Percentiles rank a stretch among this genome's conserved stretches.
Evolutionary conservation across 2,888 invertebrate genomes (phyloP).

Genomic region (Trisateles emortualis): DNA sequence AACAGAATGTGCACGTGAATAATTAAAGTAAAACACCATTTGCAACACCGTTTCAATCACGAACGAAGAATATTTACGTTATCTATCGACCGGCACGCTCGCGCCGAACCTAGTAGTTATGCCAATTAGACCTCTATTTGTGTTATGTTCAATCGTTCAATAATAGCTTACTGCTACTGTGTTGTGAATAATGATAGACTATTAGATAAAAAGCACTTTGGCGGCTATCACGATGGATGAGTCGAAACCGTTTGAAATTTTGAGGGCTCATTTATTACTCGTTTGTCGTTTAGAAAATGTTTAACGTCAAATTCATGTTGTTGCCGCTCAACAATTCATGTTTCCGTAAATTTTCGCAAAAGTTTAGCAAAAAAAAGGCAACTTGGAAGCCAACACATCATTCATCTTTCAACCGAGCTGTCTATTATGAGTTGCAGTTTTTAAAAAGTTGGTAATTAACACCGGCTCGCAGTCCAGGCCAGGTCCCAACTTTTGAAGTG

Average conservation of each 20-base stretch:
- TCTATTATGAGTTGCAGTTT: conserved; percentile 86
- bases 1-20: conserved; percentile 31
- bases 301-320: conserved; percentile 61
- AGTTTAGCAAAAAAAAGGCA: conserved; percentile 57
- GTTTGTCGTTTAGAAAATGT: conserved; percentile 36
- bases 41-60: conserved; percentile 35
- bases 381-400: conserved; percentile 76
- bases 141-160: conserved; percentile 21
- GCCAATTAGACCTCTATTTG: conserved; percentile 35
- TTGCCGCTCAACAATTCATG: conserved; percentile 54
- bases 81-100: conserved; percentile 13
- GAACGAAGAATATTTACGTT: conserved; percentile 25
- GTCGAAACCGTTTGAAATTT: conserved; percentile 26
- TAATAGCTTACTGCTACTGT: conserved; percentile 30
- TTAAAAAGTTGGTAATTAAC: conserved; percentile 85
- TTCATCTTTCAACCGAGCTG: conserved; percentile 82
- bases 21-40: conserved; percentile 39
- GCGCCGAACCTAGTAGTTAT: conserved; percentile 14
- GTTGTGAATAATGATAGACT: conserved; percentile 23
- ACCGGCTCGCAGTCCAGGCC: conserved; percentile 70
- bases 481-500: conserved; percentile 79
- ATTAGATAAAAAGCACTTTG: conserved; percentile 29
- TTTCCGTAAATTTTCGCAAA: conserved; percentile 54
- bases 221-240: conserved; percentile 24
- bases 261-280: conserved; percentile 36